These are phyloP conservation scores for Atrina japonica DNA, from an alignment of 2,888 invertebrate species.

Conservation along the genomic window DNA sequence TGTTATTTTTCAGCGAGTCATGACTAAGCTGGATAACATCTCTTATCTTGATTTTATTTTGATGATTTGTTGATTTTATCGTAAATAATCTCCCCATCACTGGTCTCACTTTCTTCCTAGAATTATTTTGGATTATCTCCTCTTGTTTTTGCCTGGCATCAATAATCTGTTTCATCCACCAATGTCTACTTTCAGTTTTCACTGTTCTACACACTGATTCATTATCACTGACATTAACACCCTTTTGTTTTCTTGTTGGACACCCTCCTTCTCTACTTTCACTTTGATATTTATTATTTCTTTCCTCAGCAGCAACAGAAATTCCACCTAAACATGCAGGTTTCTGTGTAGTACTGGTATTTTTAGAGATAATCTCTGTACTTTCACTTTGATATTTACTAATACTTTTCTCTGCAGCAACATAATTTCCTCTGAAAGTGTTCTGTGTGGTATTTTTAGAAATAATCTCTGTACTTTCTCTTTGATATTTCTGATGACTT, in stretches of 20 bases:
- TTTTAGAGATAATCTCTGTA: too few relatives aligned
- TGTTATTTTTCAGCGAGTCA: too few relatives aligned
- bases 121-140: conserved; percentile 55
- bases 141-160: conserved; percentile 61
- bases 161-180: conserved; percentile 44
- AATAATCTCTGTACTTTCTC: neutral
- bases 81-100: conserved; percentile 57
- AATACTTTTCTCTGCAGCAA: too few relatives aligned
- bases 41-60: conserved; percentile 39
- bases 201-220: neutral
- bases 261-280: neutral
- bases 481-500: too few relatives aligned
- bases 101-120: conserved; percentile 54
- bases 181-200: neutral
- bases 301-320: too few relatives aligned
- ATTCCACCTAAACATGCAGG: too few relatives aligned
- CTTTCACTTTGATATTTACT: neutral
- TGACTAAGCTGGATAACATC: too few relatives aligned
- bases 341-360: too few relatives aligned
- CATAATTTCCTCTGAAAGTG: too few relatives aligned
- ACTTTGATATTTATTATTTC: too few relatives aligned
- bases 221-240: neutral
- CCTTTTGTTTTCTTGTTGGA: neutral
- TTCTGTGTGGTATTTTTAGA: too few relatives aligned
- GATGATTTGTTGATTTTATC: conserved; percentile 41